Base-by-base conservation (phyloP, 1,140 invertebrate species). In the Melipona quadrifasciata region DNA sequence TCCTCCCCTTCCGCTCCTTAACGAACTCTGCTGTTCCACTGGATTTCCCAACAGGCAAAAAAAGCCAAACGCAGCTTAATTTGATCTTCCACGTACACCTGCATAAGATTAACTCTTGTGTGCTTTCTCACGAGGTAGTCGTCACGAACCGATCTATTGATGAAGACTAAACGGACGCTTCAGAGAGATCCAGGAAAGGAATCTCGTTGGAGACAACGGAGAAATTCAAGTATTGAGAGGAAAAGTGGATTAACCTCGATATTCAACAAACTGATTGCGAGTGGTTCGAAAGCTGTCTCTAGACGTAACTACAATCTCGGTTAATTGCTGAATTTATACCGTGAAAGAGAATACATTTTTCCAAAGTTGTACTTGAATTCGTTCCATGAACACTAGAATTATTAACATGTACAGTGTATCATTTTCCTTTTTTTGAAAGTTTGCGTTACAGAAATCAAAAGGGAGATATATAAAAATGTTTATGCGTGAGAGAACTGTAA, bases 11-110 rank as follows among this genome's bases (percentile, higher is more conserved):
- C 67, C 47, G 21, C 71, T 57, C 70, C 21, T 58, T 31, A 31
- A 47, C 67, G 31, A 67, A 39, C 11, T 51, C 64, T 16, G 27
- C 16, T 4, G 16, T 70, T 55, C 53, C 31, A 24, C 6, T n/a
- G 78, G 67, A 71, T 80, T 57, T 24, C 78, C 27, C 55, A 68
- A 21, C 47, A 80, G 65, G 71, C 78, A 67, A n/a, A n/a, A 53
- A 57, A 80, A 71, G 67, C 78, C 39, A 57, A 80, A 71, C 78
- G 53, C 31, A 67, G 78, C n/a, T 80, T 71, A 80, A 80, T 80
- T 80, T 70, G 39, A 80, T 80, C 67, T 71, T 55, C 51, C 2
- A 55, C 16, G 67, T 71, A 53, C 67, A 80, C 53, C 53, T 80
- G 78, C 67, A 71, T 71, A 53, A 27, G 78, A 68, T 55, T 79